These are phyloP conservation scores for Pristionchus arcanus DNA, from an alignment of 2,888 invertebrate genomes.

Conservation along the genomic window DNA sequence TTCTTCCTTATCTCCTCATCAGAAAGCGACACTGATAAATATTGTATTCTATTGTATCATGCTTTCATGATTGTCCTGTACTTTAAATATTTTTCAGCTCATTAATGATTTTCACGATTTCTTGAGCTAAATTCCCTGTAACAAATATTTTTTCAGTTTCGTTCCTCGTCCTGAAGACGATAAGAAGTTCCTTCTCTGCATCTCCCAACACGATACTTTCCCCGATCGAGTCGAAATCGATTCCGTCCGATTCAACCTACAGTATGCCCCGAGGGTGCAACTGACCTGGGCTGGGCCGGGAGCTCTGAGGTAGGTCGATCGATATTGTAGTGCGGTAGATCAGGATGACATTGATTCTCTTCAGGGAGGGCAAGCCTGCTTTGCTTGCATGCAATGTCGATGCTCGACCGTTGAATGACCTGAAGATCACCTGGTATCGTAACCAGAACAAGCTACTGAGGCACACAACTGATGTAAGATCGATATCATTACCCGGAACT, in stretches of 20 bases:
- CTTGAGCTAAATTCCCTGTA: not conserved
- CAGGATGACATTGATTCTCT: not conserved
- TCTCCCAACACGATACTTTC: slow-evolving; percentile 71
- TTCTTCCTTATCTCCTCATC: not conserved
- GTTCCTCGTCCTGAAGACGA: slow-evolving; percentile 70
- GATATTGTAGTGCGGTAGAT: not conserved
- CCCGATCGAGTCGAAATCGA: slow-evolving; percentile 68
- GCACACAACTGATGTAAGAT: slow-evolving; percentile 68
- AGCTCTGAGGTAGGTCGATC: not conserved
- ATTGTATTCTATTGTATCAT: no score
- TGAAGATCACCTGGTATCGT: slow-evolving; percentile 70
- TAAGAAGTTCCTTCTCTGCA: slow-evolving; percentile 69
- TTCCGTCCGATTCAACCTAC: slow-evolving; percentile 68
- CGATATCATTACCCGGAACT: no score
- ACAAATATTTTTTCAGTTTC: slow-evolving; percentile 60
- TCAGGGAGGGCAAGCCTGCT: slow-evolving; percentile 74
- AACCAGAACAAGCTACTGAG: slow-evolving; percentile 64
- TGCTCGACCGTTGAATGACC: slow-evolving; percentile 73
- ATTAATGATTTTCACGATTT: not conserved
- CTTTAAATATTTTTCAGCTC: no score
- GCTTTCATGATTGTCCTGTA: not conserved
- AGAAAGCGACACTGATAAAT: no score
- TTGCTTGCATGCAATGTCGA: slow-evolving; percentile 74
- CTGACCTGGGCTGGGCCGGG: slow-evolving; percentile 68
- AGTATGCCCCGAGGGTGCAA: slow-evolving; percentile 73